phyloP scores from a whole-genome alignment of 2,888 invertebrate species.

The Emmelina monodactyla region DNA sequence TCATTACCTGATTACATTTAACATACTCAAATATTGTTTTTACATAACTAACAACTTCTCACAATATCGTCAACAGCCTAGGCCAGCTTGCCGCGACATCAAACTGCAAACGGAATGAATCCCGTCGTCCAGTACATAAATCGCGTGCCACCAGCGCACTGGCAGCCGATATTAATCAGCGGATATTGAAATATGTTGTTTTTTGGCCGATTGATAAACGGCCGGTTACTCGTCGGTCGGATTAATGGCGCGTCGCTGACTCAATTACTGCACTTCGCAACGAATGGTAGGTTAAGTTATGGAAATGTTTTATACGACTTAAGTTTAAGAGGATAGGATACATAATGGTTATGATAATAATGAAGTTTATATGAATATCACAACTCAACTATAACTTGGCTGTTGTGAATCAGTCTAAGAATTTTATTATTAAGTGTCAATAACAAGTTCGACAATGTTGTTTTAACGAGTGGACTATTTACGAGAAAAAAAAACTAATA shows the following conservation, averaged over 20 bases:
- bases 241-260: conserved; percentile 55
- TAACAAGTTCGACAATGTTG: no score
- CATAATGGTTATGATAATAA: no score
- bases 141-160: conserved; percentile 58
- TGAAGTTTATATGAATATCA: no score
- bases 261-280: conserved; percentile 36
- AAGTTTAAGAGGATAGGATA: no score
- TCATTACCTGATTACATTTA: neutral
- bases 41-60: neutral
- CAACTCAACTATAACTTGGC: no score
- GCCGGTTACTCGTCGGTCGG: conserved; percentile 40
- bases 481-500: no score
- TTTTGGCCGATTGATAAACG: conserved; percentile 63
- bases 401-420: no score
- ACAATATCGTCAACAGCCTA: neutral
- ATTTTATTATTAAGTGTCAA: no score
- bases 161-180: conserved; percentile 65
- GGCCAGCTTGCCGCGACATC: conserved; percentile 9
- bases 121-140: conserved; percentile 63
- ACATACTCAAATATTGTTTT: neutral
- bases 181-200: conserved; percentile 67
- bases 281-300: conserved; percentile 34
- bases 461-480: no score
- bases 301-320: no score
- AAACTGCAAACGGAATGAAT: conserved; percentile 63